Conservation (phyloP, 1,140 invertebrate species). For the Phocides pigmalion region DNA sequence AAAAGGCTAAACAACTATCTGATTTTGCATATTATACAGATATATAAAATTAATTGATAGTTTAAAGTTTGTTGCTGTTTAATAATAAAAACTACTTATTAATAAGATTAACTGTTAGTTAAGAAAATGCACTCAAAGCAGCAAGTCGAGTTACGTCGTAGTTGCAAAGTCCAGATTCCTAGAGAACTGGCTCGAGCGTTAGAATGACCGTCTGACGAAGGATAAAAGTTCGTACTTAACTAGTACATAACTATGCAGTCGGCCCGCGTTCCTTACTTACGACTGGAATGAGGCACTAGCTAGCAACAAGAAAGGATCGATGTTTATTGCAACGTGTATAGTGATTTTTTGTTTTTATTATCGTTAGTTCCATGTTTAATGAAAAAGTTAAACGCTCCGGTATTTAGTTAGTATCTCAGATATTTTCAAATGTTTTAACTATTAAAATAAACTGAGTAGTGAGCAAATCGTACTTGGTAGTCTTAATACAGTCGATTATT, state of each 20-base stretch:
- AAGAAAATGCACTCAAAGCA: slow-evolving; percentile 4
- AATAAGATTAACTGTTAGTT: slow-evolving; percentile 1
- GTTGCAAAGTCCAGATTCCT: slow-evolving; percentile 10
- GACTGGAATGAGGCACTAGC: slow-evolving; percentile 17
- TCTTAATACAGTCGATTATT: not conserved
- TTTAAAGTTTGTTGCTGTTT: no score
- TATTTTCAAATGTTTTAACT: not conserved
- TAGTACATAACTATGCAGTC: slow-evolving; percentile 27
- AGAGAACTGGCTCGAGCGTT: not conserved
- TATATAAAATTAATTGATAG: not conserved
- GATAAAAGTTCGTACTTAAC: slow-evolving; percentile 31
- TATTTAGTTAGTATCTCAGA: not conserved
- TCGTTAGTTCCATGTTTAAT: not conserved
- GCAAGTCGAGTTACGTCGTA: not conserved
- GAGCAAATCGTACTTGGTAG: not conserved
- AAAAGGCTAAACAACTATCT: no score
- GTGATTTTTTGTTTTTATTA: not conserved
- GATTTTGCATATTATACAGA: not conserved
- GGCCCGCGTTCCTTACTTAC: slow-evolving; percentile 22
- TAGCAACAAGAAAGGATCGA: slow-evolving; percentile 2
- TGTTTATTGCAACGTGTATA: slow-evolving; percentile 2
- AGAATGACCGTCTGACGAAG: slow-evolving; percentile 9
- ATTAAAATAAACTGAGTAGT: not conserved
- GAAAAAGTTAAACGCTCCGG: not conserved
- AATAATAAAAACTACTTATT: not conserved